These are phyloP conservation scores for Clepsis dumicolana DNA, from an alignment of 2,888 invertebrate genomes.

Conservation along the genomic window DNA sequence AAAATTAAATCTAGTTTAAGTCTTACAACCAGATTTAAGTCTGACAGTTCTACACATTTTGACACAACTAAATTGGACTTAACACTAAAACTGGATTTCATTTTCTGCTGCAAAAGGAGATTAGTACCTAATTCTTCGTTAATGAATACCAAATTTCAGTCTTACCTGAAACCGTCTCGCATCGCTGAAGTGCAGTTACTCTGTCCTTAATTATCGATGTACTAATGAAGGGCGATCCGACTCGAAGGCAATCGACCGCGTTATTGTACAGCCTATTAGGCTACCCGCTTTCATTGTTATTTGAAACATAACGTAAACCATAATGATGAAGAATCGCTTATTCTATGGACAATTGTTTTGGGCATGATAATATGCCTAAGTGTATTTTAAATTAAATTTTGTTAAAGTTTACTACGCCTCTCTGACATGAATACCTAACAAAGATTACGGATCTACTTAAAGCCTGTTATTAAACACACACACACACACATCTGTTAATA, in stretches of 20 bases:
- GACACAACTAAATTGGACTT: no score
- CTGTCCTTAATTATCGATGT: constrained; percentile 20
- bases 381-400: no score
- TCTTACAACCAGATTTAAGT: no score
- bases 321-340: constrained; percentile 7
- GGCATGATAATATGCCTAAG: background rate
- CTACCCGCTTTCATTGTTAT: constrained; percentile 12
- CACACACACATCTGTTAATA: no score
- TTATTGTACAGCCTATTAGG: constrained; percentile 17
- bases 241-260: constrained; percentile 20
- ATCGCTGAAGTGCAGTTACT: constrained; percentile 18
- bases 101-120: no score
- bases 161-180: constrained; percentile 7
- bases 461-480: no score
- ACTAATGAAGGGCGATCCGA: constrained; percentile 19
- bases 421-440: no score
- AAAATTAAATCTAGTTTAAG: no score
- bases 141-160: constrained; percentile 2
- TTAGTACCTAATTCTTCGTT: background rate
- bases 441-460: no score
- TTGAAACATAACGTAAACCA: constrained; percentile 11
- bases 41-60: no score
- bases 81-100: no score
- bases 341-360: constrained; percentile 8
- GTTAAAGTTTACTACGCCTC: no score